These are phyloP conservation scores for Cyphomyrmex costatus DNA, from an alignment of 1,140 invertebrate genomes.

Conservation along the genomic window DNA sequence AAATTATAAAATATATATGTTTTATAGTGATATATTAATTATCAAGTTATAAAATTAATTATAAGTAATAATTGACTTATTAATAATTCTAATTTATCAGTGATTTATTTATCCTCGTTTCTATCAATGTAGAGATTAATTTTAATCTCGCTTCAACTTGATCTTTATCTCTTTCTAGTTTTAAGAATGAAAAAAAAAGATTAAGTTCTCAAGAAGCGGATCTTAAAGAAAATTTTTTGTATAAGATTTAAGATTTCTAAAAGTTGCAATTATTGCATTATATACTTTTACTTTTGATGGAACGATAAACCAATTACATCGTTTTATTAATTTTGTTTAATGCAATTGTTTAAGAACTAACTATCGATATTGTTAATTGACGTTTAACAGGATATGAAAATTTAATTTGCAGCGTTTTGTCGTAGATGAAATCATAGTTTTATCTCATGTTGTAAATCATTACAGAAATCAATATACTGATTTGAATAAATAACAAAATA, in stretches of 20 bases:
- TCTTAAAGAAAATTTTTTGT: background rate
- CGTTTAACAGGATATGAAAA: conserved; percentile 9
- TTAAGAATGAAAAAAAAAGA: too few relatives aligned
- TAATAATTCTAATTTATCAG: background rate
- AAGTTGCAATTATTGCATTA: background rate
- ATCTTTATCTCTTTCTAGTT: too few relatives aligned
- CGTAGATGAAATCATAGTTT: background rate
- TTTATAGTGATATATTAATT: too few relatives aligned
- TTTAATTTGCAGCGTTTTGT: background rate
- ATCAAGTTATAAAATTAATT: background rate
- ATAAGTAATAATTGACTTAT: background rate
- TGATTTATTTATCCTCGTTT: background rate
- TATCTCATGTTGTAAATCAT: background rate
- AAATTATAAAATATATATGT: background rate
- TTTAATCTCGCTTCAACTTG: too few relatives aligned
- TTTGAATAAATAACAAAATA: background rate
- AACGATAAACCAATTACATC: conserved; percentile 3
- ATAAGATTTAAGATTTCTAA: background rate
- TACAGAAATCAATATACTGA: background rate
- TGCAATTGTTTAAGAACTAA: background rate
- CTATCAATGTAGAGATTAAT: too few relatives aligned
- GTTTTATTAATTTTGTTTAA: background rate
- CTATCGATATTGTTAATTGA: background rate
- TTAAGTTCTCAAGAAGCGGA: too few relatives aligned
- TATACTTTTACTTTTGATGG: background rate